Base-by-base conservation (phyloP, 2,113 vertebrate species). In the Heterocephalus glaber region DNA sequence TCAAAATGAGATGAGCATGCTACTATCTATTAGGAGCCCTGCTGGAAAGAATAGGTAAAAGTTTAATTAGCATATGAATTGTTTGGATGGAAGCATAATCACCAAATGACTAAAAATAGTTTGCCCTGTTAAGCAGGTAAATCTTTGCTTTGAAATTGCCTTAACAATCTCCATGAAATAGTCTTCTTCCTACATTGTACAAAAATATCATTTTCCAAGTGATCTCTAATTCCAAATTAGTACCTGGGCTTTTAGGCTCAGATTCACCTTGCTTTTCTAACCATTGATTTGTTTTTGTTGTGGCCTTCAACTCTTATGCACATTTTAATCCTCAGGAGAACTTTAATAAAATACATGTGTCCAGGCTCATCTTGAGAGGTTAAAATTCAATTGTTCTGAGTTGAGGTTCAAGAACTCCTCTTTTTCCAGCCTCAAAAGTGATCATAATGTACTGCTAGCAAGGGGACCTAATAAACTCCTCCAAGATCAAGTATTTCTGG, bases 61-160 rank as follows among this genome's bases (percentile, higher is more conserved):
- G 16, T 84, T 91, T 93, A 93, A 98, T 95, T 89, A 96, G 86
- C 76, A 58, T 56, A 86, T 77, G 94, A 96, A 90, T 87, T 49
- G 63, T 89, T 81, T 52, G 92, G 86, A 44, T 0, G 33, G 79
- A 96, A 70, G 84, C 68, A 58, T 81, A 84, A 87, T 89, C 92
- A 85, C 92, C 60, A 84, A 74, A 10, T 44, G 49, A 81, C 79
- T 90, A 49, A 72, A 90, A 88, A 83, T 70, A 81, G n/a, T 82
- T 41, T 30, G 14, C 54, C 8, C 44, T 74, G 44, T 83, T 52
- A 54, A 60, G 38, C 47, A 38, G 74, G 68, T 54, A 79, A 17
- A 66, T 84, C 68, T 89, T 72, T 49, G 85, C 56, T 90, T 77
- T 86, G 68, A 87, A 72, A 77, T 77, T 1, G 10, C 82, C 30